Base-by-base conservation (phyloP, 2,888 invertebrate genomes). In the Eueremaeus valkanovi region DNA sequence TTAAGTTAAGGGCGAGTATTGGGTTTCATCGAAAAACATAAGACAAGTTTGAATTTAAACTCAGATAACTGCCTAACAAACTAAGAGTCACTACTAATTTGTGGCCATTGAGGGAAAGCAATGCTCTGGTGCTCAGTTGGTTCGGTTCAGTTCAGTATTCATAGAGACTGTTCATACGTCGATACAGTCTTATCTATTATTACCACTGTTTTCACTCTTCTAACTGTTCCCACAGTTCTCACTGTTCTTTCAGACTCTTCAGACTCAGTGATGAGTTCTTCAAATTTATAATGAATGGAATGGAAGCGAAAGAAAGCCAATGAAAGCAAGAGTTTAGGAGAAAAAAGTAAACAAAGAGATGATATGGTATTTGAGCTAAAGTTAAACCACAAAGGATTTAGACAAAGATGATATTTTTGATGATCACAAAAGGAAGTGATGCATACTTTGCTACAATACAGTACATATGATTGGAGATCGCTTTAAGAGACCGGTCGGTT, bases 271-370 rank as follows among this genome's bases (percentile, higher is more conserved):
- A 49, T 49, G 49, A 49, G 49, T 49, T 18, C 3, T 58, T 58
- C 58, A 58, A 58, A 58, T 58, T 58, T 58, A 58, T 58, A 24
- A 58, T 58, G 27, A 58, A 58, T 58, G 58, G n/a, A n/a, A n/a
- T n/a, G n/a, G n/a, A n/a, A n/a, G n/a, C n/a, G n/a, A n/a, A n/a
- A n/a, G n/a, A n/a, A n/a, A n/a, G n/a, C n/a, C n/a, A n/a, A n/a
- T n/a, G n/a, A 58, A 29, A 58, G 58, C 58, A 58, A 21, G 6
- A 58, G 58, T 24, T 13, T 49, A n/a, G n/a, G 18, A 18, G 21
- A 9, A 27, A 27, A 58, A 58, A 58, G 58, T 58, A 58, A 58
- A 58, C 58, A 58, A 58, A 27, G 58, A 24, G 11, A 58, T 58
- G 27, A 58, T 29, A 58, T 58, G 24, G 27, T 29, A 58, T 58